phyloP scores from a whole-genome alignment of 2,797 vertebrate species.

The Xenops minutus region DNA sequence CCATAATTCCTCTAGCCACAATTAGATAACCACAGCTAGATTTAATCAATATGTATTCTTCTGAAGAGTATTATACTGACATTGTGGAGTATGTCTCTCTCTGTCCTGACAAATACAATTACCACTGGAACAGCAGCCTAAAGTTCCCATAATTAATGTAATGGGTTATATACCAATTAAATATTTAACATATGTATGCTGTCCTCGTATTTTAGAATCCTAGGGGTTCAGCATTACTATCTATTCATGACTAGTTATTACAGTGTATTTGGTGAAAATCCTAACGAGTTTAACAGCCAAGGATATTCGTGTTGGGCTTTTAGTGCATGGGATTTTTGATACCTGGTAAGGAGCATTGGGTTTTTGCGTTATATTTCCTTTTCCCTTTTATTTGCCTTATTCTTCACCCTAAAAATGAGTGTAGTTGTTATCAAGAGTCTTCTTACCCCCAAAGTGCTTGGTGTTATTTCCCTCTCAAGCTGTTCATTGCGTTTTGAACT shows the following conservation, averaged over 20 bases:
- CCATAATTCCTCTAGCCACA: neutral
- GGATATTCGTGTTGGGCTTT: neutral
- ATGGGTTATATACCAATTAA: constrained; percentile 24
- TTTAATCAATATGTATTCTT: neutral
- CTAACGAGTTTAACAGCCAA: neutral
- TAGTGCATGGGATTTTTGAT: neutral
- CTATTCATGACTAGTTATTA: neutral
- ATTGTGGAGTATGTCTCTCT: neutral
- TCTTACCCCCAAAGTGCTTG: neutral
- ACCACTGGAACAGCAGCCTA: neutral
- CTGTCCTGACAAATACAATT: neutral
- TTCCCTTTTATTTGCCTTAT: neutral
- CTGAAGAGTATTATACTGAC: neutral
- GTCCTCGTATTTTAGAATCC: neutral
- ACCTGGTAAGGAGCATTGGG: neutral
- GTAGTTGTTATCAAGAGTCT: neutral
- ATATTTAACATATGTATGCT: neutral
- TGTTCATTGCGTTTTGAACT: neutral
- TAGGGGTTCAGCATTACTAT: neutral
- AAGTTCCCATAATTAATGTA: neutral
- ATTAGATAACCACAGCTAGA: neutral
- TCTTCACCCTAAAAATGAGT: neutral
- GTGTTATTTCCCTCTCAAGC: neutral
- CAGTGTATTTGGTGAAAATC: neutral
- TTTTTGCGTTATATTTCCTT: neutral